Percentiles rank a stretch among this genome's conserved stretches.
Evolutionary conservation across 2,113 vertebrate genomes (phyloP).

Genomic region (Ageneiosus marmoratus): DNA sequence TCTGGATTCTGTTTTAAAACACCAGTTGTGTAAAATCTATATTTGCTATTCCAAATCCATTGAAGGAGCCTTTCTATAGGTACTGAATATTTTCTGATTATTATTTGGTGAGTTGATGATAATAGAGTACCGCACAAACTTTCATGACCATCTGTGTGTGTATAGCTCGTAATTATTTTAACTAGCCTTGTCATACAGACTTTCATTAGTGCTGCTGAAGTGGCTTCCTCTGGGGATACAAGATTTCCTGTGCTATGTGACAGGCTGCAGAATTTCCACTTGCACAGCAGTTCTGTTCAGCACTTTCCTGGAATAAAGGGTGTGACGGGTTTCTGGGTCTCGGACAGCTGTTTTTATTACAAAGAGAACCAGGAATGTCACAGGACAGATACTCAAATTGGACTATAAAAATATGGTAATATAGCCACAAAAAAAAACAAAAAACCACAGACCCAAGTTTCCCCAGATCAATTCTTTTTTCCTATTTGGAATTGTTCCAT

Average conservation of each 20-base stretch:
- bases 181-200: constrained; percentile 5
- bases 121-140: background rate
- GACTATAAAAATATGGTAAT: background rate
- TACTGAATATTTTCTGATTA: background rate
- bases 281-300: constrained; percentile 34
- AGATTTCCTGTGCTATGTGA: constrained; percentile 51
- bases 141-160: background rate
- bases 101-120: background rate
- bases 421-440: background rate
- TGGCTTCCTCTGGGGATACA: constrained; percentile 51
- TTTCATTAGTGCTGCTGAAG: constrained; percentile 29
- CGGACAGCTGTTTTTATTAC: constrained; percentile 6
- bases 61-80: background rate
- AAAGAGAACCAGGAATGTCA: constrained; percentile 27
- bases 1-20: background rate
- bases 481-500: background rate
- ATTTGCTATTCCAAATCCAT: background rate
- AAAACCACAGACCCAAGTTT: background rate
- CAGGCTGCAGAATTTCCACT: constrained; percentile 53
- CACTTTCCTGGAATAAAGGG: constrained; percentile 39
- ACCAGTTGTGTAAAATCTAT: background rate
- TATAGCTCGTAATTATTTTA: background rate
- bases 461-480: background rate
- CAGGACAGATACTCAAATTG: background rate
- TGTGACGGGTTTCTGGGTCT: constrained; percentile 28